A percentile compares a stretch with the other conserved stretches of the same genome.
Evolutionary conservation across 2,113 vertebrate species (phyloP).

Genomic region (Sorex araneus): DNA sequence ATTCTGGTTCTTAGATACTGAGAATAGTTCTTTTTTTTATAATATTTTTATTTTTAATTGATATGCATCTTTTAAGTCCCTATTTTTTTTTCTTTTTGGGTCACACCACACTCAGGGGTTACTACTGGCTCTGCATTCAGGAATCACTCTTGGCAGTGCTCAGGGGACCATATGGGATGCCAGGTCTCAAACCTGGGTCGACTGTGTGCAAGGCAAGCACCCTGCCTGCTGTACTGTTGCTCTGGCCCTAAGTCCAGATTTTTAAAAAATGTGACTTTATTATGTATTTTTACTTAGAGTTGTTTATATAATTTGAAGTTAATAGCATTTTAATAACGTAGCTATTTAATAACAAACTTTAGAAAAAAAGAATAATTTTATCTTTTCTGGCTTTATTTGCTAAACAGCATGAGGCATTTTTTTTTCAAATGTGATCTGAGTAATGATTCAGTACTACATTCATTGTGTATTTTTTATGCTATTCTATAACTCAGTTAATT

Average conservation of each 20-base stretch:
- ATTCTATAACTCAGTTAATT: neutral
- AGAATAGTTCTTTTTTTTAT: neutral
- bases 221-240: too few species aligned
- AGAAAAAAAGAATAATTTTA: neutral
- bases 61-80: neutral
- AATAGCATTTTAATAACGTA: neutral
- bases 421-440: neutral
- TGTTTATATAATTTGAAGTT: conserved; percentile 36
- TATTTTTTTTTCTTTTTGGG: too few species aligned
- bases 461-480: neutral
- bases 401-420: too few species aligned
- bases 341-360: neutral
- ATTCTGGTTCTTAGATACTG: neutral
- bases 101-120: too few species aligned
- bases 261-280: conserved; percentile 9
- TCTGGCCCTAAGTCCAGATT: too few species aligned
- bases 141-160: too few species aligned
- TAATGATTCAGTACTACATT: neutral
- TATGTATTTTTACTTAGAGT: neutral
- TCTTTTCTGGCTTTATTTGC: neutral
- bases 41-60: neutral
- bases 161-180: too few species aligned
- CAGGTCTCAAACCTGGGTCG: too few species aligned
- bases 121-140: too few species aligned
- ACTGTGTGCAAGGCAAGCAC: too few species aligned